Conservation (phyloP, 2,797 vertebrate genomes). For the Rhinatrema bivittatum region DNA sequence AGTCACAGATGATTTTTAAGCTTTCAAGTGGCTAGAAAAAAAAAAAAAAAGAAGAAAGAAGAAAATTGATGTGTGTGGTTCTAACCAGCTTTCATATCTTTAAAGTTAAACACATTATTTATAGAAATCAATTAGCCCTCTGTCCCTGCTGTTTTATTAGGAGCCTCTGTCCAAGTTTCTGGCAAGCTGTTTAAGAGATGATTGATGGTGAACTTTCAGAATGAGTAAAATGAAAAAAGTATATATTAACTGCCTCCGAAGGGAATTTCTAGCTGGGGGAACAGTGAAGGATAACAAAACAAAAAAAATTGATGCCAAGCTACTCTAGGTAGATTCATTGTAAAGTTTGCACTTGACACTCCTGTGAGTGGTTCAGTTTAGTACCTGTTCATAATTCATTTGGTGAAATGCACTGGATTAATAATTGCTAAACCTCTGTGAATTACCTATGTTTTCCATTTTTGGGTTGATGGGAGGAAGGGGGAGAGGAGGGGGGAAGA, state of each 20-base stretch:
- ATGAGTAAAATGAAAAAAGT: slow-evolving; percentile 42
- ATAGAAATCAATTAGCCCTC: slow-evolving; percentile 48
- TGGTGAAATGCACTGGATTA: no score
- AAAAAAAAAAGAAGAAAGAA: slow-evolving; percentile 15
- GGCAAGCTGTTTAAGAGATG: slow-evolving; percentile 33
- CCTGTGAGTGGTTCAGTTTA: no score
- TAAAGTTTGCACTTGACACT: no score
- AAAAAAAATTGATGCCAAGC: slow-evolving; percentile 6
- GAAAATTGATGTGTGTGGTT: slow-evolving; percentile 39
- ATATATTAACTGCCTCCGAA: slow-evolving; percentile 16
- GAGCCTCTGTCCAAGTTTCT: slow-evolving; percentile 40
- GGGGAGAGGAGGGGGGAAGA: no score
- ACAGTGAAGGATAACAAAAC: slow-evolving; percentile 32
- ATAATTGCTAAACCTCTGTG: no score
- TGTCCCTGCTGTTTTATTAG: slow-evolving; percentile 46
- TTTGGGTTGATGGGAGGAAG: no score
- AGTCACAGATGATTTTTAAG: slow-evolving; percentile 17
- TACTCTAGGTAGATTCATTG: no score
- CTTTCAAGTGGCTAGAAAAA: not conserved
- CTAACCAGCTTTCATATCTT: slow-evolving; percentile 39
- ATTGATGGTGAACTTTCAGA: slow-evolving; percentile 39
- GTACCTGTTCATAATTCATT: no score
- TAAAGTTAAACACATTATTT: slow-evolving; percentile 46
- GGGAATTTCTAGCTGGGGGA: slow-evolving; percentile 28
- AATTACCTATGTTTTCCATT: no score